Base-by-base conservation (phyloP, 1,140 invertebrate species). In the Helicoverpa zea region DNA sequence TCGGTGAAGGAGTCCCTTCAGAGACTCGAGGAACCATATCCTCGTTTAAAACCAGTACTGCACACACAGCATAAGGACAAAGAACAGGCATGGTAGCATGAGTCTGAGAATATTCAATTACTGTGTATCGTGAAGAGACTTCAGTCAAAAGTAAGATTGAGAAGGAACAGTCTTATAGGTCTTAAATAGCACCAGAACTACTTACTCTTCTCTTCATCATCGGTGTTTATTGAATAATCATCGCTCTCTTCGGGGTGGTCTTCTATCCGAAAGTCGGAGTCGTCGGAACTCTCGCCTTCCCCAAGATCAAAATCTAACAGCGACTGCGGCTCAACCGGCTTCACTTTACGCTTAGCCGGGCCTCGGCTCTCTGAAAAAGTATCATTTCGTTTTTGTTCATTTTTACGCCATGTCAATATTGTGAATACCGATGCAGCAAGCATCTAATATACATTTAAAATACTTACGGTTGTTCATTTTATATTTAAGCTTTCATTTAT, bases 261-360 rank as follows among this genome's bases (percentile, higher is more conserved):
- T 93, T 98, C 98, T 80, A 99, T 98, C 76, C 98, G 96, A 95
- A 99, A 99, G 95, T 99, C 98, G 85, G 98, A 99, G 91, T 99
- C 98, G 92, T 99, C 98, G 10, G 98, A 99, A 94, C 98, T 99
- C 91, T 99, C 98, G 35, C 97, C 98, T 81, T 99, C 98, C 52
- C 97, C 98, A 74, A 98, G 95, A 95, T 98, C 98, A 92, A 98
- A 98, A 92, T 98, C 97, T 30, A 98, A 91, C 30, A 98, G 95
- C 51, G 97, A 97, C 79, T 97, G 95, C 79, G 95, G 96, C 88
- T 98, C 98, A 3, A 98, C 97, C 61, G 97, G 97, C 89, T 98
- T 98, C 1, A 99, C 98, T 90, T 97, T 96, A 73, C 98, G 95
- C 91, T 98, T 98, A 51, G 97, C 97, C 0, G 97, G 97, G 93